phyloP scores from a whole-genome alignment of 2,113 vertebrate genomes.

The Chloropsis cyanopogon region DNA sequence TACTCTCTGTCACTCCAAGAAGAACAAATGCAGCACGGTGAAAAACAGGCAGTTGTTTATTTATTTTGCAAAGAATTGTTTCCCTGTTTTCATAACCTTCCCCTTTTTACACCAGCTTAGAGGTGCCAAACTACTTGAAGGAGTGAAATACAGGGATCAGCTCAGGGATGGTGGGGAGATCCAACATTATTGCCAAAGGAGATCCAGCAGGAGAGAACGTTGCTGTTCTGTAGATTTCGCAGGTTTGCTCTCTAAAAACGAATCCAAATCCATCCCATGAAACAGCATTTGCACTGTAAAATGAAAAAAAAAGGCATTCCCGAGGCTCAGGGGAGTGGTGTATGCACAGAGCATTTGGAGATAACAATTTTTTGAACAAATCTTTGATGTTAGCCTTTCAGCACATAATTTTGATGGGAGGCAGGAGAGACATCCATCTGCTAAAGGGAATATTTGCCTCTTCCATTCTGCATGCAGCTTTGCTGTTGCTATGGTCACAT shows the following conservation, averaged over 20 bases:
- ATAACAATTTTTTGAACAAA: constrained; percentile 19
- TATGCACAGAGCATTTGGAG: neutral
- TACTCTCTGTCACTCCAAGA: neutral
- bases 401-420: neutral
- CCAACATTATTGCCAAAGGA: neutral
- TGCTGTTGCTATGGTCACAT: constrained; percentile 35
- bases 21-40: accelerated
- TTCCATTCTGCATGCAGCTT: neutral
- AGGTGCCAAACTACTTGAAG: neutral
- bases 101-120: neutral
- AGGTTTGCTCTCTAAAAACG: neutral
- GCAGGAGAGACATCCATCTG: constrained; percentile 29
- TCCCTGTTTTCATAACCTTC: neutral
- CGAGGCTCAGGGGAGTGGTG: neutral
- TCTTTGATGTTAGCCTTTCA: constrained; percentile 21
- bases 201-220: neutral
- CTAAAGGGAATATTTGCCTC: constrained; percentile 20
- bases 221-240: neutral
- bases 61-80: neutral
- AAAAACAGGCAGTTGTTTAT: neutral
- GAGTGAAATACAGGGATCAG: neutral
- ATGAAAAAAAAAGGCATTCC: neutral
- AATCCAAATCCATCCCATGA: neutral
- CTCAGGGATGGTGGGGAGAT: neutral
- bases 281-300: neutral